phyloP scores from a whole-genome alignment of 2,888 invertebrate genomes.

The Galerucella calmariensis region DNA sequence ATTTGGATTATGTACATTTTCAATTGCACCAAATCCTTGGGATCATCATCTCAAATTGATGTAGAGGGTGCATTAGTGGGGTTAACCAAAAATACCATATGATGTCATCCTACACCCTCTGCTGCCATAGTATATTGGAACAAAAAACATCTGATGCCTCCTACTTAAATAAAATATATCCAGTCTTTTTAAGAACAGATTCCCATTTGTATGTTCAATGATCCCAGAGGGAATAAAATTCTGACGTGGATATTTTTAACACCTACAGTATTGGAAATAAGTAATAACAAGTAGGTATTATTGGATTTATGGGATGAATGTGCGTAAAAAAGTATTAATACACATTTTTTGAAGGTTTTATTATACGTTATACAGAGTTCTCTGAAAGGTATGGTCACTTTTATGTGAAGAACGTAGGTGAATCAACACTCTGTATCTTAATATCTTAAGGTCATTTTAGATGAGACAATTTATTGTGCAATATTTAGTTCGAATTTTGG shows the following conservation, averaged over 20 bases:
- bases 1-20: constrained; percentile 6
- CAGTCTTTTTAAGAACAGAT: constrained; percentile 6
- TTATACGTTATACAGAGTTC: too few relatives aligned
- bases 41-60: constrained; percentile 18
- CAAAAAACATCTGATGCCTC: constrained; percentile 18
- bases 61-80: constrained; percentile 3
- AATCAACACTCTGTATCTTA: too few relatives aligned
- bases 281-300: not conserved
- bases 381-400: too few relatives aligned
- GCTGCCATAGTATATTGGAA: not conserved
- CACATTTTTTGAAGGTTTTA: too few relatives aligned
- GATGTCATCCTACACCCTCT: constrained; percentile 2
- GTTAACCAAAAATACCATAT: constrained; percentile 16
- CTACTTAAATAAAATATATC: constrained; percentile 12
- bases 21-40: constrained; percentile 8
- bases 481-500: too few relatives aligned
- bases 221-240: not conserved
- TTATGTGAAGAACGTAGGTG: too few relatives aligned
- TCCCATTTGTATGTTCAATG: constrained; percentile 9
- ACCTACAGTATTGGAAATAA: not conserved
- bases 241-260: not conserved
- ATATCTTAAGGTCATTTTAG: too few relatives aligned
- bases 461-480: too few relatives aligned
- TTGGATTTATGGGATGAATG: not conserved
- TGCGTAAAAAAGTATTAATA: not conserved